Evolutionary conservation across 2,888 invertebrate genomes (phyloP).

Genomic region (Campaea margaritaria): DNA sequence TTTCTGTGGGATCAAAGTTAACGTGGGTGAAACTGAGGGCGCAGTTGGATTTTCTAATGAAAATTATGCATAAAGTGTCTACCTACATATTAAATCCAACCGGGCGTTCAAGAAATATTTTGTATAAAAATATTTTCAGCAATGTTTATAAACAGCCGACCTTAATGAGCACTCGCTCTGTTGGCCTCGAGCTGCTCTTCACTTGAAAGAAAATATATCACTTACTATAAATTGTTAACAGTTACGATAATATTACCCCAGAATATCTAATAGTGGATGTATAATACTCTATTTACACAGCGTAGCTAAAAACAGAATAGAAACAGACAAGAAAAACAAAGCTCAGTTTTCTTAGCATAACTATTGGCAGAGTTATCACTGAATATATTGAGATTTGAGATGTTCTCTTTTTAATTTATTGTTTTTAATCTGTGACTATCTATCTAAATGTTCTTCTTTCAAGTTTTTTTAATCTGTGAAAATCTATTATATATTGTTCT

Average conservation of each 20-base stretch:
- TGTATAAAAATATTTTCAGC: slow-evolving; percentile 57
- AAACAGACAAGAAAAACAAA: not conserved
- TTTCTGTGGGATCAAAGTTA: too few species aligned
- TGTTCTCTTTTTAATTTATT: not conserved
- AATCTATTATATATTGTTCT: not conserved
- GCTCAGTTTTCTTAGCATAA: not conserved
- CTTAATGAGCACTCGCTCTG: slow-evolving; percentile 42
- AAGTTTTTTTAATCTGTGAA: not conserved
- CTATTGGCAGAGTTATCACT: not conserved
- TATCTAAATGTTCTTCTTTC: slow-evolving; percentile 4
- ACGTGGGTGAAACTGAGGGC: too few species aligned
- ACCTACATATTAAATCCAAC: slow-evolving; percentile 1
- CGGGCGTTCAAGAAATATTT: slow-evolving; percentile 40
- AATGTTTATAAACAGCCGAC: slow-evolving; percentile 63
- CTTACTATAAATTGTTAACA: slow-evolving; percentile 4
- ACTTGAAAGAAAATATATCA: slow-evolving; percentile 30
- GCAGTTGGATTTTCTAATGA: too few species aligned
- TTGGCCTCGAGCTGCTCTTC: slow-evolving; percentile 41
- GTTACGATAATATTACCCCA: slow-evolving; percentile 5
- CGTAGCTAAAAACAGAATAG: too few species aligned
- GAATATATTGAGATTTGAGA: not conserved
- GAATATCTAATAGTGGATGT: too few species aligned
- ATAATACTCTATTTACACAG: too few species aligned
- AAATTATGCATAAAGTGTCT: too few species aligned
- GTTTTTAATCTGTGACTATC: not conserved